phyloP scores from a whole-genome alignment of 2,113 vertebrate species.

The Aphyosemion australe region DNA sequence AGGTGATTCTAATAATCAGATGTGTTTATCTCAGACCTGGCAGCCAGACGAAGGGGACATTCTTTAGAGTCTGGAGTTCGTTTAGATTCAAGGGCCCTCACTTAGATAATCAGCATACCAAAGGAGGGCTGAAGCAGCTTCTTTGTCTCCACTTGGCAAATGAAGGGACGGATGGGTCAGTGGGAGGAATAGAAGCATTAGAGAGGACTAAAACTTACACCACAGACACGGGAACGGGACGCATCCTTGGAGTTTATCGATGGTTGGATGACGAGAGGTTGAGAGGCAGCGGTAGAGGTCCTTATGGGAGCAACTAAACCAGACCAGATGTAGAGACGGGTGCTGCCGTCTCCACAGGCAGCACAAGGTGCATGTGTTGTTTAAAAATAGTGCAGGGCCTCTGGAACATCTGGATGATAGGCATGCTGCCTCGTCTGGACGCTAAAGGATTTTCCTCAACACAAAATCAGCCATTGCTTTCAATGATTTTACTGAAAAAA shows the following conservation, averaged over 20 bases:
- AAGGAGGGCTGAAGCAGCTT: conserved; percentile 69
- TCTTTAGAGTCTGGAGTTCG: conserved; percentile 67
- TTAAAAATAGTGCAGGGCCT: conserved; percentile 5
- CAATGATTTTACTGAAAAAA: too few species aligned
- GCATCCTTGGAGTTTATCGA: conserved; percentile 54
- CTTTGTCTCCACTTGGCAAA: conserved; percentile 73
- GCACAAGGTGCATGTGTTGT: conserved; percentile 29
- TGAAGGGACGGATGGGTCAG: conserved; percentile 54
- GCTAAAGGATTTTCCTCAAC: neutral
- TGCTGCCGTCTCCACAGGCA: conserved; percentile 33
- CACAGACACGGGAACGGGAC: conserved; percentile 69
- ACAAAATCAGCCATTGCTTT: too few species aligned
- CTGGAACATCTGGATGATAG: conserved; percentile 32
- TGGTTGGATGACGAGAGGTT: conserved; percentile 38
- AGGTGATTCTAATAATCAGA: conserved; percentile 56
- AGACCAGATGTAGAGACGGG: conserved; percentile 28
- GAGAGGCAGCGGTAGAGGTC: conserved; percentile 41
- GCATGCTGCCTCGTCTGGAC: conserved; percentile 13
- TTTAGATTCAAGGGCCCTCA: conserved; percentile 66
- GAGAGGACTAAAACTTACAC: conserved; percentile 67
- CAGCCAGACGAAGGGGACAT: conserved; percentile 56
- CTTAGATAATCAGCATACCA: conserved; percentile 72
- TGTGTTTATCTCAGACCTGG: conserved; percentile 58
- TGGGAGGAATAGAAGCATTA: conserved; percentile 66
- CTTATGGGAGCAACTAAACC: conserved; percentile 49